Percentiles rank a stretch among this genome's conserved stretches.
Conservation (phyloP, 2,888 invertebrate species). For the Dryadula phaetusa region DNA sequence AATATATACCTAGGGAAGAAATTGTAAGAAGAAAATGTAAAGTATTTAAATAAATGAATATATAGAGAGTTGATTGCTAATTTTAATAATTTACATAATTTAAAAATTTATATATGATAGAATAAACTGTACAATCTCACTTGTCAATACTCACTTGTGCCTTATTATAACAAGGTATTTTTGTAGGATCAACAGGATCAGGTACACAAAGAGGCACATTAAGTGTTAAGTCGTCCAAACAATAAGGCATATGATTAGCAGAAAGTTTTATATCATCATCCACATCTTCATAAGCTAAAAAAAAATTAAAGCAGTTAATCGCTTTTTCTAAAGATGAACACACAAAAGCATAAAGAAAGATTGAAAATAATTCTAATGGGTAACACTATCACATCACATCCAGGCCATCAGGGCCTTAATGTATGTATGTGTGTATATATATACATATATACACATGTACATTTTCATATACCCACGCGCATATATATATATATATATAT, state of each 20-base stretch:
- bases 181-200: conserved; percentile 85
- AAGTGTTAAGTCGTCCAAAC: conserved; percentile 83
- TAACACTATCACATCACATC: no score
- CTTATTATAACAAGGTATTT: conserved; percentile 88
- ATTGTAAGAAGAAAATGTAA: neutral
- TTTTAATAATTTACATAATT: no score
- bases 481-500: no score
- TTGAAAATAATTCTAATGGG: no score
- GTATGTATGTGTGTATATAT: no score
- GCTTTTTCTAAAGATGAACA: no score
- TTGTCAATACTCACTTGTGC: conserved; percentile 75
- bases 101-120: neutral
- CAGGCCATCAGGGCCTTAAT: no score
- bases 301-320: no score
- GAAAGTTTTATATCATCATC: conserved; percentile 72
- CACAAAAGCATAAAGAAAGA: no score
- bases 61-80: no score
- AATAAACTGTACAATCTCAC: neutral
- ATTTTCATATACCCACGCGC: no score
- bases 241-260: conserved; percentile 75
- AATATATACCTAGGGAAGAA: conserved; percentile 71
- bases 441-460: no score
- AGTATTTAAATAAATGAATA: neutral
- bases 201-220: conserved; percentile 84
- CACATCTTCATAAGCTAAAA: conserved; percentile 86